Conservation (phyloP, 2,113 vertebrate species). For the Cygnus atratus region DNA sequence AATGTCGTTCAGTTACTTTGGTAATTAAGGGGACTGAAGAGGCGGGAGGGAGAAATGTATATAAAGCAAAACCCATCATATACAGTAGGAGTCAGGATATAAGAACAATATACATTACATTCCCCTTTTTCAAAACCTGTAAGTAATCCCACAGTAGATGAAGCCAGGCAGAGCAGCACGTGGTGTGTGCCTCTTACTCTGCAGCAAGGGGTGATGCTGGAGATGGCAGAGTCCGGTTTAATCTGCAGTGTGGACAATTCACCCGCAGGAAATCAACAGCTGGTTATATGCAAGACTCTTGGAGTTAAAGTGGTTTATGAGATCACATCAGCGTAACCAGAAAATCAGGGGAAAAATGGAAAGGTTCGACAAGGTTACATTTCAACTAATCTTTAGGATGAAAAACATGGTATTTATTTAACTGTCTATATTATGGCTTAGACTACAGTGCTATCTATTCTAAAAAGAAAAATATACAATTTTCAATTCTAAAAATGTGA, state of each 20-base stretch:
- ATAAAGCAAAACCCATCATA: neutral
- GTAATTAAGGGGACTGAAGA: neutral
- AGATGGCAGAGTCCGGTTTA: neutral
- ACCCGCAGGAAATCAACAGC: neutral
- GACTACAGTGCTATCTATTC: neutral
- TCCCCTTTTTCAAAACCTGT: neutral
- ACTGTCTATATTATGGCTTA: neutral
- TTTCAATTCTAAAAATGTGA: neutral
- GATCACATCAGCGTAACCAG: neutral
- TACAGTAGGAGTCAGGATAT: neutral
- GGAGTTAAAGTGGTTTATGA: neutral
- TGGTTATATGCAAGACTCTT: neutral
- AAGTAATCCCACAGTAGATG: neutral
- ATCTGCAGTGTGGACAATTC: neutral
- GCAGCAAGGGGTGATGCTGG: neutral
- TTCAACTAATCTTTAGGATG: neutral
- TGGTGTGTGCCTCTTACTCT: neutral
- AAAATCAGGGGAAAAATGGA: neutral
- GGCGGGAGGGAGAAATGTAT: neutral
- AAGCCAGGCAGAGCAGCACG: fast-evolving
- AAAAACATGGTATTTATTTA: neutral
- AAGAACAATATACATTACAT: neutral
- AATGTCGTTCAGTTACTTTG: neutral
- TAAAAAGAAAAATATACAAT: neutral
- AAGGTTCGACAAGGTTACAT: neutral